Percentiles rank a stretch among this genome's conserved stretches.
phyloP scores from a whole-genome alignment of 2,888 invertebrate genomes.

The Phalera bucephala region DNA sequence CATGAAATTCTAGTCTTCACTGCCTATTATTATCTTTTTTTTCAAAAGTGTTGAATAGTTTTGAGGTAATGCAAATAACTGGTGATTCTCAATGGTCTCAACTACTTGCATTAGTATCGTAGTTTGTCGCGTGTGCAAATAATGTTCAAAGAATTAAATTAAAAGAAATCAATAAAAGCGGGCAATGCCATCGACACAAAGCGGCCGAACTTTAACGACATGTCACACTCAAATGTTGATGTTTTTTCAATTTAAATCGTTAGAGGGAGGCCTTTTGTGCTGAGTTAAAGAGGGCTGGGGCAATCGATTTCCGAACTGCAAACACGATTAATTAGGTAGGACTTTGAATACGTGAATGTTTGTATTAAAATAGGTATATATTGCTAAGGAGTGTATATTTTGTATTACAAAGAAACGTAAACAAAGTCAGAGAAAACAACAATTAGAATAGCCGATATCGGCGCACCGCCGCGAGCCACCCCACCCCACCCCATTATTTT shows the following conservation, averaged over 20 bases:
- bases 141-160: constrained; percentile 41
- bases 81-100: not conserved
- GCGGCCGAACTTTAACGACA: constrained; percentile 30
- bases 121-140: constrained; percentile 28
- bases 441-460: constrained; percentile 81
- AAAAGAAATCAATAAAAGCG: constrained; percentile 53
- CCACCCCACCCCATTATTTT: constrained; percentile 80
- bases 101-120: constrained; percentile 15
- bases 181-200: constrained; percentile 47
- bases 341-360: constrained; percentile 37
- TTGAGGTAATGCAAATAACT: too few relatives aligned
- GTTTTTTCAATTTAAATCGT: constrained; percentile 74
- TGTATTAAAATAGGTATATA: constrained; percentile 34
- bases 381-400: constrained; percentile 48
- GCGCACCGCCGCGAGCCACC: constrained; percentile 69
- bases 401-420: constrained; percentile 69
- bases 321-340: constrained; percentile 57
- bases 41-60: constrained; percentile 11
- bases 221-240: constrained; percentile 55
- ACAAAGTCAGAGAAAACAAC: constrained; percentile 73
- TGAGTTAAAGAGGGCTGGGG: constrained; percentile 34
- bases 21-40: constrained; percentile 3
- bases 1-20: too few relatives aligned
- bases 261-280: constrained; percentile 42
- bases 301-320: constrained; percentile 46